phyloP scores from a whole-genome alignment of 2,797 vertebrate species.

The Dryobates pubescens region DNA sequence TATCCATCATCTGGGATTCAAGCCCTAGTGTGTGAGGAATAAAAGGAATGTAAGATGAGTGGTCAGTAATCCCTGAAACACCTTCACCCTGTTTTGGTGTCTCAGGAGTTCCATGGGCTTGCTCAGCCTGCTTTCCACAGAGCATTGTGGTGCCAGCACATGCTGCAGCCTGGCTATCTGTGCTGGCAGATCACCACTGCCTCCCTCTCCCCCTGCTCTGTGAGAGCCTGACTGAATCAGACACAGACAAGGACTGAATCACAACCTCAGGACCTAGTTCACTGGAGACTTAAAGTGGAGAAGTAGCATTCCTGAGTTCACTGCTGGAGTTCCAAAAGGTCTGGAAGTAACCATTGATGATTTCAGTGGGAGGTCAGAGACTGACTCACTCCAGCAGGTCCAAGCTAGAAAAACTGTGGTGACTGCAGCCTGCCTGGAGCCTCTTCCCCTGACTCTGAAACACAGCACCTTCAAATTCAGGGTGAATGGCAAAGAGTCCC shows the following conservation, averaged over 20 bases:
- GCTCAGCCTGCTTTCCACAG: too few species aligned
- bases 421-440: neutral
- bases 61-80: too few species aligned
- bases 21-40: too few species aligned
- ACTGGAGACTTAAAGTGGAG: neutral
- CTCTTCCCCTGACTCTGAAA: neutral
- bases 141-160: too few species aligned
- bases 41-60: too few species aligned
- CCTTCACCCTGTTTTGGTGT: too few species aligned
- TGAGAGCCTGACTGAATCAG: constrained; percentile 4
- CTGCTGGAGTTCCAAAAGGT: neutral
- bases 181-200: neutral
- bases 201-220: neutral
- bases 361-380: neutral
- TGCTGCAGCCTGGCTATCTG: neutral
- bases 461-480: neutral
- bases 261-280: neutral
- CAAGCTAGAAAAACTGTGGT: neutral
- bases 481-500: neutral
- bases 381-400: neutral
- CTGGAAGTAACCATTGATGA: neutral
- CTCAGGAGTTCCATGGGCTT: too few species aligned
- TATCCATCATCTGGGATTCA: too few species aligned
- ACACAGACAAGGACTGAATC: neutral
- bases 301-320: neutral